phyloP scores from a whole-genome alignment of 2,888 invertebrate genomes.

The Morpho helenor region DNA sequence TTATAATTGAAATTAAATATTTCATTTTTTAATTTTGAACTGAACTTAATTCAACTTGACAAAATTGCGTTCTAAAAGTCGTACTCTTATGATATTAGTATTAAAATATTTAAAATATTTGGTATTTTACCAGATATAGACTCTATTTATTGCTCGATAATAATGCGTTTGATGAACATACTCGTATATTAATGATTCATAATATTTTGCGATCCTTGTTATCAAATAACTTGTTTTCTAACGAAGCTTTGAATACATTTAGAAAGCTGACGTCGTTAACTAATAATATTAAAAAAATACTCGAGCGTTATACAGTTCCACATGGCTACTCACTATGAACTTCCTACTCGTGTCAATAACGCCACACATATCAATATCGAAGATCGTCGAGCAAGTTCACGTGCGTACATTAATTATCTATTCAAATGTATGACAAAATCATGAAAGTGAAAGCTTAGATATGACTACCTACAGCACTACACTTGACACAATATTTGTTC shows the following conservation, averaged over 20 bases:
- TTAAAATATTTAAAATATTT: too few relatives aligned
- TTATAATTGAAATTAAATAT: too few relatives aligned
- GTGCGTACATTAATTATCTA: conserved; percentile 23
- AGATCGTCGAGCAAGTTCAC: conserved; percentile 21
- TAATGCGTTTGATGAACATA: too few relatives aligned
- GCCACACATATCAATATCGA: conserved; percentile 17
- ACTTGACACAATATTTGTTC: conserved; percentile 46
- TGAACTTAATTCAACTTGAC: too few relatives aligned
- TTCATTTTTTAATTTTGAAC: too few relatives aligned
- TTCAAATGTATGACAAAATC: conserved; percentile 48
- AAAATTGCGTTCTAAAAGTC: too few relatives aligned
- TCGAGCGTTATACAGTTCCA: conserved; percentile 12
- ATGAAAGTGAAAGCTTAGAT: conserved; percentile 60
- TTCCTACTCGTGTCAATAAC: conserved; percentile 12
- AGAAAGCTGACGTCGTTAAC: not conserved
- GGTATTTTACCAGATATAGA: too few relatives aligned
- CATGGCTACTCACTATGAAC: conserved; percentile 2
- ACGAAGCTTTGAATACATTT: not conserved
- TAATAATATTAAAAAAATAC: not conserved
- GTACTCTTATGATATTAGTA: too few relatives aligned
- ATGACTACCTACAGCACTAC: conserved; percentile 46
- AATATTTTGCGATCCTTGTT: too few relatives aligned
- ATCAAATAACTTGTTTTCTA: too few relatives aligned
- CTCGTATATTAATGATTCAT: too few relatives aligned
- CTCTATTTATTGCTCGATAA: too few relatives aligned